Percentiles rank a stretch among this genome's conserved stretches.
Evolutionary conservation across 2,888 invertebrate genomes (phyloP).

Genomic region (Drosophila merina): DNA sequence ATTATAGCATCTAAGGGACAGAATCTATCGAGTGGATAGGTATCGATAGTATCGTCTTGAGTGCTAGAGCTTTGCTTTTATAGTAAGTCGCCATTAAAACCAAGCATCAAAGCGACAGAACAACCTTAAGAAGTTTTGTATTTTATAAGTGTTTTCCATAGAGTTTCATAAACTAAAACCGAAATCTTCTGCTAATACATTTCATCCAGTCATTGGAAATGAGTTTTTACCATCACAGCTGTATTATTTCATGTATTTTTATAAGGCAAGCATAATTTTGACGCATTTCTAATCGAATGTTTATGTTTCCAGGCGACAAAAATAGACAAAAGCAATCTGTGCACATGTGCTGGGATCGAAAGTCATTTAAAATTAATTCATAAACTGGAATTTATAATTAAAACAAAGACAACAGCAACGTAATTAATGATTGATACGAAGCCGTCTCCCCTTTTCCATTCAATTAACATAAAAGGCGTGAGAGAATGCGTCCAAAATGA

Average conservation of each 20-base stretch:
- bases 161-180: too few species aligned
- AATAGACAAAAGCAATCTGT: constrained; percentile 13
- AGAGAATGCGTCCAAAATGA: constrained; percentile 21
- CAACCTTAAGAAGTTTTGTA: too few species aligned
- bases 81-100: too few species aligned
- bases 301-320: constrained; percentile 33
- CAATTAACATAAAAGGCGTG: constrained; percentile 15
- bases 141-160: too few species aligned
- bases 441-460: neutral
- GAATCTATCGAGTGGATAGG: too few species aligned
- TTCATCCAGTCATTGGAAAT: too few species aligned
- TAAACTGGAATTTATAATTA: neutral
- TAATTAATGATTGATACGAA: constrained; percentile 1
- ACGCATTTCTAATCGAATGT: neutral
- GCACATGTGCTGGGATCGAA: constrained; percentile 1
- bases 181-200: too few species aligned
- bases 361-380: neutral
- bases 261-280: constrained; percentile 10
- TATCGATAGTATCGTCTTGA: too few species aligned
- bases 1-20: too few species aligned
- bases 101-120: too few species aligned
- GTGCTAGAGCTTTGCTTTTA: too few species aligned
- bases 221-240: too few species aligned
- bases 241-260: constrained; percentile 5
- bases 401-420: neutral